Conservation (phyloP, 2,797 vertebrate genomes). For the Anguilla pacifica region DNA sequence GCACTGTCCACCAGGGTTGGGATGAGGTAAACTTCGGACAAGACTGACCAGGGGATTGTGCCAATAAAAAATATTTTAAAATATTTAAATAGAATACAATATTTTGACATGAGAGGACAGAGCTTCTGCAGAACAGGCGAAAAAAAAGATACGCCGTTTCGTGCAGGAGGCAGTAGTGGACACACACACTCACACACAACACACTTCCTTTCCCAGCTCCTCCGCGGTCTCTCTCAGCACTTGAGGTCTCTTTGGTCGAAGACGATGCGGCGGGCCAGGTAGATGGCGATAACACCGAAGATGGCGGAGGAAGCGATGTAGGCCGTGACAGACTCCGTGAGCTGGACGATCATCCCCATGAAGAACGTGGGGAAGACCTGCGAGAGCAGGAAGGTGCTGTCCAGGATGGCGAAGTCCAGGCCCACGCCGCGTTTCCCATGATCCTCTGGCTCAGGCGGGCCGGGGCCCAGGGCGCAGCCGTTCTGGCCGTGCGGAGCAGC, state of each 20-base stretch:
- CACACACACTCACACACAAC: conserved; percentile 27
- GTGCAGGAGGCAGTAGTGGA: background rate
- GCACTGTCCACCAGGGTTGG: background rate
- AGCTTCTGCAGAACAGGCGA: background rate
- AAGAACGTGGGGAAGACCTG: conserved; percentile 80
- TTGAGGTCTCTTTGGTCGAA: conserved; percentile 79
- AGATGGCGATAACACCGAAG: conserved; percentile 73
- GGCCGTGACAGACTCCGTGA: conserved; percentile 75
- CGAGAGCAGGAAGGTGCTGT: conserved; percentile 80
- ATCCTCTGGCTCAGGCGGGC: conserved; percentile 42
- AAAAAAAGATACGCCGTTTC: background rate
- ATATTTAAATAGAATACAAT: background rate
- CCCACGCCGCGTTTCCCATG: conserved; percentile 73
- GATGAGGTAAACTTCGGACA: background rate
- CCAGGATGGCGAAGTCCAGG: conserved; percentile 79
- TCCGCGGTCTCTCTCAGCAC: conserved; percentile 46
- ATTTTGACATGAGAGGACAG: background rate
- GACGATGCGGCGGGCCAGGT: conserved; percentile 68
- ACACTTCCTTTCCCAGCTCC: conserved; percentile 35
- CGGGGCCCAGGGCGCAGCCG: conserved; percentile 46
- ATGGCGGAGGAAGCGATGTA: conserved; percentile 76
- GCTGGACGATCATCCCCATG: conserved; percentile 80
- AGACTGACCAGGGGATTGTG: background rate
- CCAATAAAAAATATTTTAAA: background rate
- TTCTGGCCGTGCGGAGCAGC: conserved; percentile 55